Percentiles rank a stretch among this genome's conserved stretches.
Evolutionary conservation across 2,797 vertebrate genomes (phyloP).

Genomic region (Dendrocincla fuliginosa): DNA sequence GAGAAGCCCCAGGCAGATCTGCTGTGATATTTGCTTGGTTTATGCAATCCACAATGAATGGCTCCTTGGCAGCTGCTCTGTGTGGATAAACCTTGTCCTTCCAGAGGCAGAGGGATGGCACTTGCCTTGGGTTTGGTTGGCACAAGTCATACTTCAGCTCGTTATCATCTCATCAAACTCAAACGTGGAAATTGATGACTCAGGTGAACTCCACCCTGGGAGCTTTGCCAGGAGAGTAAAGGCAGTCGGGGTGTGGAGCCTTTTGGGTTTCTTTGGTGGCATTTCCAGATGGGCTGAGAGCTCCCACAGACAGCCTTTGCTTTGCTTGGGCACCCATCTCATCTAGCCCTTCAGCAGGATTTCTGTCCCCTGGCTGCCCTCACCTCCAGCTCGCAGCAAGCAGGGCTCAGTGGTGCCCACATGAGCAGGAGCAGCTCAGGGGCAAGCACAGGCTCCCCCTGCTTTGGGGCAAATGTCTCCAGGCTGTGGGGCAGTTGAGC

Average conservation of each 20-base stretch:
- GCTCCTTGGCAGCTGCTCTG: neutral
- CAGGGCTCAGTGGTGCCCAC: neutral
- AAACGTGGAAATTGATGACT: neutral
- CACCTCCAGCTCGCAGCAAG: neutral
- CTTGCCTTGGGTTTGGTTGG: neutral
- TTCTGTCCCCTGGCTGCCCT: neutral
- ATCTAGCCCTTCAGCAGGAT: neutral
- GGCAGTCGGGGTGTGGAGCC: neutral
- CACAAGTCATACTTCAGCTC: neutral
- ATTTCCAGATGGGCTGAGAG: neutral
- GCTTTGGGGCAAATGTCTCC: neutral
- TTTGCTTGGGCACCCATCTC: neutral
- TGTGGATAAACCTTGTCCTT: neutral
- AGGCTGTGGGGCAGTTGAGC: neutral
- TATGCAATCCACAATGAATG: neutral
- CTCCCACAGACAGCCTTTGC: neutral
- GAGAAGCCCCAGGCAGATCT: neutral
- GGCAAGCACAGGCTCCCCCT: too few species aligned
- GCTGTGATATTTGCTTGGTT: neutral
- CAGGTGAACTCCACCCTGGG: neutral
- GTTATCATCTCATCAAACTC: slow-evolving; percentile 12
- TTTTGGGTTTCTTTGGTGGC: neutral
- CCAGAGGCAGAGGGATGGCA: neutral
- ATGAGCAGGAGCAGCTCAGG: neutral
- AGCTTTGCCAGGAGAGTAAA: neutral